Base-by-base conservation (phyloP, 2,113 vertebrate species). In the Oncorhynchus mykiss region DNA sequence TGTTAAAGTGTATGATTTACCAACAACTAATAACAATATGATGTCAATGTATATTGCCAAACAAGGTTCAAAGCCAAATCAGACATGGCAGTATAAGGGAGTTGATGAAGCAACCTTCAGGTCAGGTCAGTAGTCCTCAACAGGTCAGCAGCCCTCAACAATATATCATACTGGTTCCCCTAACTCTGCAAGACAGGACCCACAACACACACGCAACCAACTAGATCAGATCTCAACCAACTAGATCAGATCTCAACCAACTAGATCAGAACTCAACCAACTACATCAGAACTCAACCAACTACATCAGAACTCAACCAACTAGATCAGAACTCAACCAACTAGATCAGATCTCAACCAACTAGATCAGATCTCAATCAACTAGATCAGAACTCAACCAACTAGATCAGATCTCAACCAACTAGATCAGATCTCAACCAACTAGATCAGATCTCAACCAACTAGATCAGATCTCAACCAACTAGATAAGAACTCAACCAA, bases 191-290 rank as follows among this genome's bases (percentile, higher is more conserved):
- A 89, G 89, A 82, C 88, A 85, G 82, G 84, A 85, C 87, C 88
- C 74, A 88, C 84, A 90, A 90, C 88, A 88, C 90, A 88, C 27
- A 90, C 39, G 39, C 39, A 45, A 90, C 85, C 86, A 57, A 45
- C 39, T 45, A 45, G 0, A 45, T 45, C 39, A 45, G 8, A 45
- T 1, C 8, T 31, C 8, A 45, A 90, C 85, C 86, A 57, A 45
- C 39, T 45, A 45, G 2, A 45, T 45, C 39, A 45, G 8, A 45
- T 0, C 39, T 31, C 29, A 31, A 31, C 29, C 29, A 31, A 5
- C 29, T 31, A 31, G 0, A 31, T 31, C 31, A 31, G 5, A 31
- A 1, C 31, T 31, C 9, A 45, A 90, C 85, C 86, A 57, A 45
- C 39, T 45, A 45, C 0, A 45, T 45, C 39, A 45, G 2, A 45